phyloP scores from a whole-genome alignment of 2,888 invertebrate genomes.

The Spicauda simplicius region DNA sequence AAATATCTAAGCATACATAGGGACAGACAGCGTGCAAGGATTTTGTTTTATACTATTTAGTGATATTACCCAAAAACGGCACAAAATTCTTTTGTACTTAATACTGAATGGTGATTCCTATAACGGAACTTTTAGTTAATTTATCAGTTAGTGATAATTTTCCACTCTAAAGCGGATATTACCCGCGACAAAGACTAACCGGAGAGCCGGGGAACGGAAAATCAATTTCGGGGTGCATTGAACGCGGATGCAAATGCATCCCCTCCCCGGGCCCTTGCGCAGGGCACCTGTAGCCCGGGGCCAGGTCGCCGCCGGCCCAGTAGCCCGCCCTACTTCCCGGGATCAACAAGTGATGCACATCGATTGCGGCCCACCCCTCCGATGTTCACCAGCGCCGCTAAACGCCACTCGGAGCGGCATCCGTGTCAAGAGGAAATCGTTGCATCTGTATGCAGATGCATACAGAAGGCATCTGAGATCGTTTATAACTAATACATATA shows the following conservation, averaged over 20 bases:
- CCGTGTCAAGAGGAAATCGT: background rate
- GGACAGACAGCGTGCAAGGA: too few relatives aligned
- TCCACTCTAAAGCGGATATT: background rate
- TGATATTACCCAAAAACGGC: too few relatives aligned
- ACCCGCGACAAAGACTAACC: background rate
- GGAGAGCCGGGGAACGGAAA: constrained; percentile 17
- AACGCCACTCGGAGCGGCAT: background rate
- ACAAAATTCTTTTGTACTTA: too few relatives aligned
- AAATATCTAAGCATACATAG: too few relatives aligned
- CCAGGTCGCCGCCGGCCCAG: constrained; percentile 52
- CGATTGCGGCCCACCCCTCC: constrained; percentile 36
- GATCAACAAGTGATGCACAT: constrained; percentile 61
- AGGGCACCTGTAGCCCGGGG: constrained; percentile 46
- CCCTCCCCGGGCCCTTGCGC: constrained; percentile 16
- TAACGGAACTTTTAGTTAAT: too few relatives aligned
- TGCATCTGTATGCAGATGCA: too few relatives aligned
- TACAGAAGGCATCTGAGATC: background rate
- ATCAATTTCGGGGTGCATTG: constrained; percentile 30
- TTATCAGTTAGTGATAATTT: too few relatives aligned
- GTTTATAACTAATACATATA: too few relatives aligned
- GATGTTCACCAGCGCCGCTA: constrained; percentile 1
- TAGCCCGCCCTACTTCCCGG: constrained; percentile 58
- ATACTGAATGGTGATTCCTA: too few relatives aligned
- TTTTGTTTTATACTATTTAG: too few relatives aligned
- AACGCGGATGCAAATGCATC: constrained; percentile 26